Evolutionary conservation across 2,888 invertebrate genomes (phyloP).

Genomic region (Drosophila leonis): DNA sequence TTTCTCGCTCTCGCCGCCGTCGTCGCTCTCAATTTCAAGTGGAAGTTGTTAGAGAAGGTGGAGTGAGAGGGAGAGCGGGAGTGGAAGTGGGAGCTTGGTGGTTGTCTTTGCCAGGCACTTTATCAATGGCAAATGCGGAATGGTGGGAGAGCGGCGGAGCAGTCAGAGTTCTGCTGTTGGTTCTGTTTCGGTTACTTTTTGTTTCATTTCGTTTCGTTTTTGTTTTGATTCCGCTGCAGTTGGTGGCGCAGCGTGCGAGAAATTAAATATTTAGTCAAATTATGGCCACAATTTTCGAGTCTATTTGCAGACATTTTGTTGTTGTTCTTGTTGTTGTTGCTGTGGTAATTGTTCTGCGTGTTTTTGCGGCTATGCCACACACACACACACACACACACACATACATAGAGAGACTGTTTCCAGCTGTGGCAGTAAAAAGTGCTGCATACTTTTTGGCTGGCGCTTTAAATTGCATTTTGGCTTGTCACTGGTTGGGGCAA

Average conservation of each 20-base stretch:
- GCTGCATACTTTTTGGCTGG: constrained; percentile 60
- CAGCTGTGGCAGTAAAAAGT: constrained; percentile 30
- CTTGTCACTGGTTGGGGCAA: background rate
- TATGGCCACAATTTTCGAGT: constrained; percentile 75
- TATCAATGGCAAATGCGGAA: constrained; percentile 59
- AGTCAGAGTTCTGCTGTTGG: constrained; percentile 1
- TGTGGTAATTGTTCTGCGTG: constrained; percentile 61
- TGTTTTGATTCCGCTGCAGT: constrained; percentile 27
- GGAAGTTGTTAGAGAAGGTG: constrained; percentile 3
- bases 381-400: constrained; percentile 3
- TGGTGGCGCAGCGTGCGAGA: constrained; percentile 48
- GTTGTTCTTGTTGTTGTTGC: constrained; percentile 20
- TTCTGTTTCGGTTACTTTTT: constrained; percentile 17
- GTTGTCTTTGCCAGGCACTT: constrained; percentile 57
- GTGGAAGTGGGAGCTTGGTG: constrained; percentile 5
- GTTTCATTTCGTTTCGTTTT: constrained; percentile 28
- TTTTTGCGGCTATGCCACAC: constrained; percentile 24
- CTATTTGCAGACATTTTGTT: constrained; percentile 28
- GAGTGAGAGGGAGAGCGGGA: background rate
- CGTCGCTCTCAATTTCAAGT: constrained; percentile 20
- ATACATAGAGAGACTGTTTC: constrained; percentile 1
- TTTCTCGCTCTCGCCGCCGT: constrained; percentile 52
- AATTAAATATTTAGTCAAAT: constrained; percentile 80
- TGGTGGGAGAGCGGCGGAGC: background rate
- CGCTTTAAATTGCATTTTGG: constrained; percentile 23